These are phyloP conservation scores for Poeciliopsis turrubarensis DNA, from an alignment of 2,113 vertebrate genomes.

Conservation along the genomic window DNA sequence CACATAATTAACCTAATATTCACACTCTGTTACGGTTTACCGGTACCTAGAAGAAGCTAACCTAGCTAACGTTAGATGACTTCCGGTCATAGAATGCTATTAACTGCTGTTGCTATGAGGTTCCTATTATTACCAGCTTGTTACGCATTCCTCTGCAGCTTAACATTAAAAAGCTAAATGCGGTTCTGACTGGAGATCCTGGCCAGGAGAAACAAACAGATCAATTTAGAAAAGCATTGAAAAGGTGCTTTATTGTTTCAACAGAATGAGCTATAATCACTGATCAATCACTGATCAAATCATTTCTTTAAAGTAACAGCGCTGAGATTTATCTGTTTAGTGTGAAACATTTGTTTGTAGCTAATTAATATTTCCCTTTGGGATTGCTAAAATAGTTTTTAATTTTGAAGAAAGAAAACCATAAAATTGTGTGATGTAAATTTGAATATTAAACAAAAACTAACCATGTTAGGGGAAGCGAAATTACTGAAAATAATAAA, in stretches of 20 bases:
- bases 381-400: too few relatives aligned
- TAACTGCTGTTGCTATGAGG: background rate
- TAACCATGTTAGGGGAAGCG: background rate
- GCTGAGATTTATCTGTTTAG: background rate
- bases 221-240: background rate
- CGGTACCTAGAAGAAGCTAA: background rate
- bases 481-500: background rate
- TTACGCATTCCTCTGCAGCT: background rate
- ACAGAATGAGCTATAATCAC: too few relatives aligned
- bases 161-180: background rate
- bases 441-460: background rate
- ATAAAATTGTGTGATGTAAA: background rate
- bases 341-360: background rate
- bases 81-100: background rate
- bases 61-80: conserved; percentile 10
- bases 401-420: too few relatives aligned
- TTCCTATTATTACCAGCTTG: background rate
- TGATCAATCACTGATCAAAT: background rate
- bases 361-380: background rate
- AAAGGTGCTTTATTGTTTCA: background rate
- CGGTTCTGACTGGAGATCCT: background rate
- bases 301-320: background rate
- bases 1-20: too few relatives aligned
- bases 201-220: background rate
- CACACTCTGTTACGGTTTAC: too few relatives aligned